These are phyloP conservation scores for Eilema griseolum DNA, from an alignment of 2,888 invertebrate species.

Conservation along the genomic window DNA sequence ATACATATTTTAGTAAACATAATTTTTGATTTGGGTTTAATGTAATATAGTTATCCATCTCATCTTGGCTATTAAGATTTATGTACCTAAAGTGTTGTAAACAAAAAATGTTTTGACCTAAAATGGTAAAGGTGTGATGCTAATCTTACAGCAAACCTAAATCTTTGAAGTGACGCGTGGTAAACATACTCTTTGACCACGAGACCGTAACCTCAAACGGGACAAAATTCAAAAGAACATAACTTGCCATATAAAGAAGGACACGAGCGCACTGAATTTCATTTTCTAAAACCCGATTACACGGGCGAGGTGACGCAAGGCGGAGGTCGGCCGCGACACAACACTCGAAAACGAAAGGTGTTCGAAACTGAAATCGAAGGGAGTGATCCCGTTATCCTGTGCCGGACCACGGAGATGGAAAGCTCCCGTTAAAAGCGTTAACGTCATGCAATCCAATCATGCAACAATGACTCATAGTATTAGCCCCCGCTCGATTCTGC, in stretches of 20 bases:
- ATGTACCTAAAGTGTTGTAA: too few species aligned
- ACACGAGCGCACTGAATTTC: constrained; percentile 80
- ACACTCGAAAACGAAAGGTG: constrained; percentile 83
- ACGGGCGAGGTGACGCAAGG: constrained; percentile 76
- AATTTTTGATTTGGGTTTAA: not conserved
- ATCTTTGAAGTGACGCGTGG: constrained; percentile 22
- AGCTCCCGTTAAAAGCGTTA: constrained; percentile 78
- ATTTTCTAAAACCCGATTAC: constrained; percentile 86
- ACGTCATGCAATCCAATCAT: constrained; percentile 70
- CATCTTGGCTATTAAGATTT: too few species aligned
- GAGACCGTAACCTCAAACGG: constrained; percentile 53
- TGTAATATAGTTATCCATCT: not conserved
- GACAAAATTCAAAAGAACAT: constrained; percentile 68
- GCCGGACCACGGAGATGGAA: constrained; percentile 77
- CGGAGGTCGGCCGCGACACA: constrained; percentile 77
- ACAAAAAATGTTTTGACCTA: not conserved
- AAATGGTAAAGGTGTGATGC: constrained; percentile 2
- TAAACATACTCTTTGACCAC: constrained; percentile 25
- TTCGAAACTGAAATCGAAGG: constrained; percentile 84
- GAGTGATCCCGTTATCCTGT: constrained; percentile 83
- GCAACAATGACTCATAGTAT: constrained; percentile 61
- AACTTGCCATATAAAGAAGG: constrained; percentile 79
- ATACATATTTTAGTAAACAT: not conserved
- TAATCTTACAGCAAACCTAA: constrained; percentile 11
- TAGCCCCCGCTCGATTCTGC: constrained; percentile 36